Evolutionary conservation across 2,888 invertebrate species (phyloP), one percentile per base, ranked within the genome.

Genomic region (Lordiphosa fenestrarum): DNA sequence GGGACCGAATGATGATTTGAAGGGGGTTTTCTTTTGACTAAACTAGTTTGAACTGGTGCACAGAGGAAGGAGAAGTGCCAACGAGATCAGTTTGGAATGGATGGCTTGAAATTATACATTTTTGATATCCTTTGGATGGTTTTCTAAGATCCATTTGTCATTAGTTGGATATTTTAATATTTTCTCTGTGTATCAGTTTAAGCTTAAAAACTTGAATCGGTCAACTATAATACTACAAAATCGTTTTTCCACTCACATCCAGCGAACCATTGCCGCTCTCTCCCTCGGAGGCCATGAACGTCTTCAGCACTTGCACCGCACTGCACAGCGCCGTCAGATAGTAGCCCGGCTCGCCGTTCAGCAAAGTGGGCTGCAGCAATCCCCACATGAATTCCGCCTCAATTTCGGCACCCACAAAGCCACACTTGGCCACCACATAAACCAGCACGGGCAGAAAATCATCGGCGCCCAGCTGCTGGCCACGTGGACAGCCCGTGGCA

Each of bases 381-480:
- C 95, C 97, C 91, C 97, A 97, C 97, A 98, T 98, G 88, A 97
- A 95, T 87, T 98, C 97, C 0, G 97, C 97, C 88, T 98, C 98
- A 56, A 98, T 93, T 90, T 98, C 98, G 0, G 97, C 98, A 30
- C 96, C 95, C 6, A 98, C 94, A 80, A 97, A 93, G 35, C 95
- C 95, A 73, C 96, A 95, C 66, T 96, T 95, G 1, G 97, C 96
- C 71, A 98, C 91, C 7, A 97, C 95, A 94, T 96, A 97, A 53
- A 98, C 96, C 47, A 98, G 92, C 55, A 98, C 93, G 0, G 98
- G 97, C 53, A 98, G 92, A 67, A 98, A 94, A 86, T 98, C 98
- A 88, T 96, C 96, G 9, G 96, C 95, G 6, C 95, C 95, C 10
- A 96, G 66, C 46, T 89, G 89, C 65, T 89, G 89, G 30, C 89